Base-by-base conservation (phyloP, 2,888 invertebrate genomes). In the Ceraclea dissimilis region DNA sequence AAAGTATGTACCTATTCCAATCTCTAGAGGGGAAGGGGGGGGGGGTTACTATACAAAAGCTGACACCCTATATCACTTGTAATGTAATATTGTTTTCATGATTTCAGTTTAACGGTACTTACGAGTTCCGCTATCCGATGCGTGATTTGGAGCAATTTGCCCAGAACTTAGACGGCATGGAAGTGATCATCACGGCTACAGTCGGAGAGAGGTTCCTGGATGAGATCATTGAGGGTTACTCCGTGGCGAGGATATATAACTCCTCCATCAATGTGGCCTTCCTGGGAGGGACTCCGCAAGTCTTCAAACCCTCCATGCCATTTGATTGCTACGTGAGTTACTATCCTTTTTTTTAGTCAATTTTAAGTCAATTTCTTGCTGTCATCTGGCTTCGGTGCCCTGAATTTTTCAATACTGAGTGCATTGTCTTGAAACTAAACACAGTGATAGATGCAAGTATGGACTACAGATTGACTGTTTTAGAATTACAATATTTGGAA, bases 261-360 rank as follows among this genome's bases (percentile, higher is more conserved):
- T 92, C 93, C 0, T 89, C 89, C 6, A 79, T 94, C 6, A 82
- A 84, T 53, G 80, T 96, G 1, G 80, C 84, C 34, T 93, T 96
- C 71, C 78, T 96, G 2, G 97, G 96, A 0, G 93, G 91, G 31
- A 82, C 87, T 0, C 91, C 96, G 6, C 93, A 96, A 71, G 88
- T 97, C 16, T 96, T 96, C 74, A 97, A 96, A 70, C 96, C 97
- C 0, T 81, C 90, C 8, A 94, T 96, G 90, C 92, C 94, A 0
- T 88, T 93, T 66, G 86, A 86, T 60, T 80, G 86, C 49, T 92
- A 92, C 70, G 89, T 90, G 71, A 82, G 85, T 75, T 48, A 4
- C 10, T 26, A n/a, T n/a, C n/a, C 31, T 48, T 52, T 10, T 33
- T 33, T 8, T 10, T 33, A 8, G 8, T 33, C 33, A 33, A 10